These are phyloP conservation scores for Zosterops hypoxanthus DNA, from an alignment of 2,113 vertebrate species.

Conservation along the genomic window DNA sequence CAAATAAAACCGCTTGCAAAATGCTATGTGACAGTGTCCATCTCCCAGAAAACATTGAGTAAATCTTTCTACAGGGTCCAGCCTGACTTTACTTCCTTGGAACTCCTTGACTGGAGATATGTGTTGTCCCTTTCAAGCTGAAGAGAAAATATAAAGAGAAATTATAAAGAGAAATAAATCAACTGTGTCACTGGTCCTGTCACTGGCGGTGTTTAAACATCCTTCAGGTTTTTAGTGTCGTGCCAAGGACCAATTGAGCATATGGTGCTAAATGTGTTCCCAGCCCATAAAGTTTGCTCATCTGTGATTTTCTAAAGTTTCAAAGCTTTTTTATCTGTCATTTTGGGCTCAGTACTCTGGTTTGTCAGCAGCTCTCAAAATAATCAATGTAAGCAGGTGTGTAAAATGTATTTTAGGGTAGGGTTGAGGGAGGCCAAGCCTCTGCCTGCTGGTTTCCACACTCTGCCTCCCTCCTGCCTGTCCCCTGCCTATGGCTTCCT, in stretches of 20 bases:
- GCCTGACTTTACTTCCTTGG: neutral
- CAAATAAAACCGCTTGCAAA: neutral
- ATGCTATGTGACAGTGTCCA: accelerated
- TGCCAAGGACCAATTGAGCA: neutral
- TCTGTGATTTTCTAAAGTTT: neutral
- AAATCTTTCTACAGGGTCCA: neutral
- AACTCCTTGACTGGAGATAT: neutral
- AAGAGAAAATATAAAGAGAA: neutral
- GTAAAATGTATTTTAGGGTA: neutral
- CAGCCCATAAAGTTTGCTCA: neutral
- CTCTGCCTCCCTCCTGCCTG: neutral
- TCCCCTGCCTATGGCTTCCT: neutral
- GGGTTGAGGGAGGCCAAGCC: neutral
- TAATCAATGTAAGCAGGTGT: neutral
- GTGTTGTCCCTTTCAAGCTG: neutral
- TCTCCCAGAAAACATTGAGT: neutral
- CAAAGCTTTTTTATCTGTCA: neutral
- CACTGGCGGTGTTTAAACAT: neutral
- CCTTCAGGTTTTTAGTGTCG: neutral
- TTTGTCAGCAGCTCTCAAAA: neutral
- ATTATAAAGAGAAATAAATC: neutral
- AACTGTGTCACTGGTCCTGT: neutral
- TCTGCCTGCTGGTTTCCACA: neutral
- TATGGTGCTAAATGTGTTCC: accelerated
- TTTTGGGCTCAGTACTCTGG: neutral